Evolutionary conservation across 2,113 vertebrate species (phyloP), one percentile per base, ranked within the genome.

Genomic region (Reinhardtius hippoglossoides): DNA sequence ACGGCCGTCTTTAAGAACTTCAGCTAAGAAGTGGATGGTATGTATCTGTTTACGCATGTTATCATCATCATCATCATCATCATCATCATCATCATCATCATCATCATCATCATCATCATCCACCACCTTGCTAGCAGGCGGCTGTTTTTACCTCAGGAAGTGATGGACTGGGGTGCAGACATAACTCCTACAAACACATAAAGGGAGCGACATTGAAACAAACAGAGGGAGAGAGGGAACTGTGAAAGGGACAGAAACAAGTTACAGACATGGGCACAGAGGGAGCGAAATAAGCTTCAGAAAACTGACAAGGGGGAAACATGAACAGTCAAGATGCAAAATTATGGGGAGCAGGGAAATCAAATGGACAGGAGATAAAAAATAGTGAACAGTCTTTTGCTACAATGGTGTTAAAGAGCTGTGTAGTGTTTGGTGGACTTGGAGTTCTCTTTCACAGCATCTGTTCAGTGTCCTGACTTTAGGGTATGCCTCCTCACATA

Each of bases 171-270:
- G 93, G 77, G 93, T 93, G 94, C 92, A 93, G 93, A 94, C 93
- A 94, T 92, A 94, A 93, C 91, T 94, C 94, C 94, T 95, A 94
- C 87, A 88, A 80, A 94, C 88, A 94, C 90, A 93, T 87, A 94
- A 82, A 94, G 76, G 86, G 69, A 82, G 88, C 91, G 71, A 91
- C 84, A 91, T 81, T 91, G 83, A 89, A 90, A 91, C 80, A 91
- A 79, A 89, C 77, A 89, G 67, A 85, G 44, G 81, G 80, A 87
- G 35, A 89, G 68, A 69, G 78, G 56, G 35, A 77, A 68, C 55
- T 80, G 7, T 87, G 18, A 74, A 82, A 80, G 31, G 65, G 71
- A 56, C 71, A 85, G 21, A 27, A 80, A 81, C 48, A 76, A 52
- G 50, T 84, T 87, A 89, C 60, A 86, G 61, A 87, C 79, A 84